These are phyloP conservation scores for Halocynthia roretzi DNA, from an alignment of 23 tunicate species.

Conservation along the genomic window DNA sequence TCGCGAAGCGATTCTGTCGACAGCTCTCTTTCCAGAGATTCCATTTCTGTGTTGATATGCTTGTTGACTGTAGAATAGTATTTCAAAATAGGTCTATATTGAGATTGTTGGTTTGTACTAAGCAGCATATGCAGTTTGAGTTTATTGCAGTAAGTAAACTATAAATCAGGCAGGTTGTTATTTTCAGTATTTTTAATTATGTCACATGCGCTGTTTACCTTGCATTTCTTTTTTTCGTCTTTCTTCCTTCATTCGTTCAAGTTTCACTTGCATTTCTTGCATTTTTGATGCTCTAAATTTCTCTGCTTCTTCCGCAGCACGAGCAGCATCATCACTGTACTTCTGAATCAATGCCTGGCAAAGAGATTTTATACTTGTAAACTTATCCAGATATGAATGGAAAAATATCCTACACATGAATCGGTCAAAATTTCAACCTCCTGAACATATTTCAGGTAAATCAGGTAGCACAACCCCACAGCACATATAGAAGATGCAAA, in stretches of 20 bases:
- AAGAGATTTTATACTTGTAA: not conserved
- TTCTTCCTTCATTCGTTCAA: conserved; percentile 59
- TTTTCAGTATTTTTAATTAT: too few species aligned
- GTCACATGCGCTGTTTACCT: conserved; percentile 22
- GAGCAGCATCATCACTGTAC: conserved; percentile 57
- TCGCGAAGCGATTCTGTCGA: conserved; percentile 36
- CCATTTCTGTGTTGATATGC: conserved; percentile 39
- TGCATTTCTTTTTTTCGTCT: conserved; percentile 54
- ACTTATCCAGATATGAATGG: too few species aligned
- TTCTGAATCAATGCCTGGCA: conserved; percentile 57
- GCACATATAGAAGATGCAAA: too few species aligned
- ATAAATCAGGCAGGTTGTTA: too few species aligned
- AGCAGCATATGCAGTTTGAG: too few species aligned
- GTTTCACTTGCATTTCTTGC: conserved; percentile 56
- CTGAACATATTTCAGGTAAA: too few species aligned
- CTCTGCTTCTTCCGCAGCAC: conserved; percentile 61
- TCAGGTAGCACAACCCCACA: too few species aligned
- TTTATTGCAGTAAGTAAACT: too few species aligned
- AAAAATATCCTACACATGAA: too few species aligned
- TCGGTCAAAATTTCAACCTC: too few species aligned
- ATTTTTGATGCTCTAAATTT: conserved; percentile 37
- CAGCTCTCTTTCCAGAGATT: conserved; percentile 56
- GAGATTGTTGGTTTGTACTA: too few species aligned
- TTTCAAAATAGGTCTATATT: not conserved
- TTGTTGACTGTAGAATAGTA: conserved; percentile 37